Conservation (phyloP, 2,113 vertebrate genomes). For the Microtus ochrogaster region DNA sequence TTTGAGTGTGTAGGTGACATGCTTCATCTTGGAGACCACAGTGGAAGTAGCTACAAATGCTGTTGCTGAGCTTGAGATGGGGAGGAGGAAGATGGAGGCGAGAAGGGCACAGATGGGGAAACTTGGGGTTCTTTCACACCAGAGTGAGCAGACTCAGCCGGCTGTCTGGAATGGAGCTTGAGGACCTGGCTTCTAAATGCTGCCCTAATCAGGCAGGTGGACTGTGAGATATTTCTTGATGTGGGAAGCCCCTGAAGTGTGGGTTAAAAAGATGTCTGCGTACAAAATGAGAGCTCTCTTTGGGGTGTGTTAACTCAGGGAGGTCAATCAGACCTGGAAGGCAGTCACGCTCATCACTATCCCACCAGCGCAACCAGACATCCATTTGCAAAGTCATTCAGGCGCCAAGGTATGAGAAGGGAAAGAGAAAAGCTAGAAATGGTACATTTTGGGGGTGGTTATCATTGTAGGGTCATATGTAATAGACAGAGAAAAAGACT, state of each 20-base stretch:
- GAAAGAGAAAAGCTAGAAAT: neutral
- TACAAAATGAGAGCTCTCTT: neutral
- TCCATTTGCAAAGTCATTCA: neutral
- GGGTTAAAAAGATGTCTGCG: neutral
- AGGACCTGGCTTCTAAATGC: neutral
- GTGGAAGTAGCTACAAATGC: no score
- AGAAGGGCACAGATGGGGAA: no score
- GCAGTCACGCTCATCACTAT: slow-evolving; percentile 89
- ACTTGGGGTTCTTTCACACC: no score
- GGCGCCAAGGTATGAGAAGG: no score
- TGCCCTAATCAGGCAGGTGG: neutral
- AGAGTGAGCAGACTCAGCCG: neutral
- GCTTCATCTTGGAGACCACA: neutral
- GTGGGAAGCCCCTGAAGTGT: no score
- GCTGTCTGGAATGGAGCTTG: neutral
- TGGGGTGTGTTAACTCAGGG: neutral
- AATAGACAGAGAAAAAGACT: no score
- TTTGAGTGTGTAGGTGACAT: neutral
- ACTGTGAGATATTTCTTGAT: no score
- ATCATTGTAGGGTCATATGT: neutral
- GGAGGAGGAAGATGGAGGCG: no score
- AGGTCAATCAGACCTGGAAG: slow-evolving; percentile 77
- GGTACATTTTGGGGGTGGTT: neutral
- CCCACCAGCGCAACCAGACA: slow-evolving; percentile 82
- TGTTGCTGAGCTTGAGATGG: no score